phyloP scores from a whole-genome alignment of 2,113 vertebrate species.

The Ornithorhynchus anatinus region DNA sequence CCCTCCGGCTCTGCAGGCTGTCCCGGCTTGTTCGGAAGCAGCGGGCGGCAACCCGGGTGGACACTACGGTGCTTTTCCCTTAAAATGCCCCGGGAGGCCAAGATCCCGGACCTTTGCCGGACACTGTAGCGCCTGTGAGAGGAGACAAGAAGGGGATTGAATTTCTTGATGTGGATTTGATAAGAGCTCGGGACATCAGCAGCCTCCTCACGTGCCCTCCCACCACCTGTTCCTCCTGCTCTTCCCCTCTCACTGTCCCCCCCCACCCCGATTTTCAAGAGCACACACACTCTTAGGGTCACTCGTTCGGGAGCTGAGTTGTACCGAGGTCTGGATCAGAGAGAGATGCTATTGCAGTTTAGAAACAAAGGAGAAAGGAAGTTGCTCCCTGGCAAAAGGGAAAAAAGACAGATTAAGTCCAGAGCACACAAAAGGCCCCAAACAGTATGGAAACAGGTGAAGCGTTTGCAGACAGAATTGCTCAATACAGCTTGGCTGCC shows the following conservation, averaged over 20 bases:
- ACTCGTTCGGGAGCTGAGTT: not conserved
- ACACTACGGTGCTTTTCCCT: too few relatives aligned
- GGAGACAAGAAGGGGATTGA: constrained; percentile 46
- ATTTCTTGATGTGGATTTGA: constrained; percentile 52
- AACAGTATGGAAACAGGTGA: not conserved
- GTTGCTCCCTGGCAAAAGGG: not conserved
- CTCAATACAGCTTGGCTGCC: not conserved
- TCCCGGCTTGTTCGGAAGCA: too few relatives aligned
- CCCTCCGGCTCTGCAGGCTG: too few relatives aligned
- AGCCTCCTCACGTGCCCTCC: constrained; percentile 22
- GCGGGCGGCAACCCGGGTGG: too few relatives aligned
- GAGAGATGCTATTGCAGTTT: not conserved
- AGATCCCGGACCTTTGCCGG: too few relatives aligned
- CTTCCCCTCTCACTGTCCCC: constrained; percentile 1
- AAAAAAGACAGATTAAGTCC: not conserved
- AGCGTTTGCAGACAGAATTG: too few relatives aligned
- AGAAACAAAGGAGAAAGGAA: not conserved
- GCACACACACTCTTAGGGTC: not conserved
- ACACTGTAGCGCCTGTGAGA: not conserved
- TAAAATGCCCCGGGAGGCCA: too few relatives aligned
- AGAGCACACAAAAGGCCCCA: not conserved
- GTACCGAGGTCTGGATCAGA: not conserved
- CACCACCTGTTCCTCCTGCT: not conserved
- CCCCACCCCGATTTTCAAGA: not conserved
- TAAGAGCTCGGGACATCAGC: constrained; percentile 27